Evolutionary conservation across 2,113 vertebrate genomes (phyloP), one percentile per base, ranked within the genome.

Genomic region (Hypomesus transpacificus): DNA sequence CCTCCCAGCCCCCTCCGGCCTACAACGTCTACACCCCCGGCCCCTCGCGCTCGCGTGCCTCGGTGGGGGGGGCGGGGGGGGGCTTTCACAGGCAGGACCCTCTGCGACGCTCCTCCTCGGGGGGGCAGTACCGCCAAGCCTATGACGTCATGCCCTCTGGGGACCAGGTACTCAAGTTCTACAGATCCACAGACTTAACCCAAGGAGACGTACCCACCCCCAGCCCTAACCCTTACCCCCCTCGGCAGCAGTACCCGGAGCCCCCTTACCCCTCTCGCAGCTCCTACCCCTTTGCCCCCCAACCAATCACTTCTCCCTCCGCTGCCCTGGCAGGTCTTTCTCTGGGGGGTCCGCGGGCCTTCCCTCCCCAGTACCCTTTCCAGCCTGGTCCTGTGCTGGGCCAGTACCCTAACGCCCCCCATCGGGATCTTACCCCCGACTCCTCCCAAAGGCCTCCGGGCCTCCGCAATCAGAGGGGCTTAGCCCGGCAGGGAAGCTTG

Each of bases 321-420:
- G 72, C 67, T 21, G 72, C 78, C 46, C 71, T 85, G 56, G 78
- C 80, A 63, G 50, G 24, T 11, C 46, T 53, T 1, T 14, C 26
- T 20, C 75, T 9, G 24, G 53, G 20, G 46, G 72, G 4, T 39
- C 65, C 80, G 66, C 53, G 54, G 14, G 14, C 53, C 20, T 64
- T 34, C 70, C 61, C 61, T 59, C 78, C 69, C 70, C 77, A 78
- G 56, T 84, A 76, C 61, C 81, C 74, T 0, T 77, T 69, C 66
- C 81, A 79, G 64, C 59, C 75, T 20, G 87, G 73, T 14, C 76
- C 74, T 61, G 31, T 71, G 71, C 89, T 83, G 65, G 86, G 79
- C 0, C 82, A 85, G 54, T 92, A 92, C n/a, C 89, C 90, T 67
- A 90, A 85, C 39, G 82, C 90, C 65, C 89, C 87, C 3, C 84